Conservation (phyloP, 1,140 invertebrate species). For the Zaprionus lachaisei region DNA sequence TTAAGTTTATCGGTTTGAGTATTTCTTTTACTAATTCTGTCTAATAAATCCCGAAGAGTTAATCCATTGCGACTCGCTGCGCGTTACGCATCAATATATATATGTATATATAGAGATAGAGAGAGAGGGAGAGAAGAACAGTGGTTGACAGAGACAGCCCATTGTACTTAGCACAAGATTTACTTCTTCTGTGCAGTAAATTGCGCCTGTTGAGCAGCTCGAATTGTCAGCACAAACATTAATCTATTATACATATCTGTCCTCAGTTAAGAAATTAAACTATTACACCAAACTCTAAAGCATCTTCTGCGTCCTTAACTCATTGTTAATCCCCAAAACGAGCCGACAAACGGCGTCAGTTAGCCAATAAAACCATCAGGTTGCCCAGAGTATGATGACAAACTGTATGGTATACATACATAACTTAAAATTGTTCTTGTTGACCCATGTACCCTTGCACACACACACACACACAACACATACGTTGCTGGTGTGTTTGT, state of each 20-base stretch:
- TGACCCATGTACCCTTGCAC: not conserved
- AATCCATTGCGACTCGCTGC: too few relatives aligned
- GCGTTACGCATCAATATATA: too few relatives aligned
- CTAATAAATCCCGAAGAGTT: too few relatives aligned
- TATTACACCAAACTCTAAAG: not conserved
- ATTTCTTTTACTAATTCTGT: too few relatives aligned
- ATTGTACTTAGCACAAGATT: not conserved
- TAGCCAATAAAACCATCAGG: slow-evolving; percentile 4
- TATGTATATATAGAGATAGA: too few relatives aligned
- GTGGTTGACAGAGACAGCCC: not conserved
- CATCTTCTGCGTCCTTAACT: not conserved
- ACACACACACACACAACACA: not conserved
- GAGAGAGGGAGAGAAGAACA: not conserved
- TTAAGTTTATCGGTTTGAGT: too few relatives aligned
- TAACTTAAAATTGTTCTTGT: slow-evolving; percentile 7
- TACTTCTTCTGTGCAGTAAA: not conserved
- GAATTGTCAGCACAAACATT: not conserved
- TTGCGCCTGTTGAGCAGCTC: not conserved
- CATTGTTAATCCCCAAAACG: not conserved
- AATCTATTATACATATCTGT: not conserved
- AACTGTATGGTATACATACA: not conserved
- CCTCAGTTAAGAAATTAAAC: not conserved
- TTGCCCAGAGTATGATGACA: not conserved
- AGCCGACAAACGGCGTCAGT: not conserved
- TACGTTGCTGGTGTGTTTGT: not conserved